Base-by-base conservation (phyloP, 2,113 vertebrate genomes). In the Marmota flaviventris region DNA sequence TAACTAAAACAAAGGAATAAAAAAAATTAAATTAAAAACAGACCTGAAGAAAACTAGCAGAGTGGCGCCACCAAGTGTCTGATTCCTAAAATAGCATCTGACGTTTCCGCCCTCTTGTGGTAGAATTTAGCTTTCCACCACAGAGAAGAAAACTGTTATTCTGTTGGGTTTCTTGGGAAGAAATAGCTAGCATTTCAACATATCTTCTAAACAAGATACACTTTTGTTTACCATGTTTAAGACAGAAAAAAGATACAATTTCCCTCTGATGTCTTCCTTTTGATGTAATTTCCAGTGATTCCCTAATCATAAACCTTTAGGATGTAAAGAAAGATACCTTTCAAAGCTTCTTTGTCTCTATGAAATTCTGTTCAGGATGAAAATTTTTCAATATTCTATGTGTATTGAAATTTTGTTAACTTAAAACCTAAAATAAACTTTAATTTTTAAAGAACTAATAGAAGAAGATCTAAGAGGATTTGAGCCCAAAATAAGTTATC, bases 21-120 rank as follows among this genome's bases (percentile, higher is more conserved):
- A 85, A 85, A 89, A 84, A 85, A 65, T 27, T 51, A 92, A 86
- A 89, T 94, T 56, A 48, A 92, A 73, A 92, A 56, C 39, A 77
- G 63, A 51, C 48, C 0, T 22, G 25, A 97, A 79, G 94, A 97
- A 98, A 98, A 96, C 67, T 97, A 92, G 90, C 97, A 14, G 63
- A 89, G 61, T 25, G 65, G 81, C 92, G 93, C 97, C 98, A 98
- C 95, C 98, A 98, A 94, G 97, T 98, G 98, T 96, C 85, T 17
- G 9, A 95, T 97, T 81, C 48, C 67, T 93, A 32, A 69, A 96
- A 97, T 76, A 69, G 63, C 86, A 92, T 0, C 13, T 39, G 32
- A 4, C 14, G 7, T 85, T 79, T 91, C 85, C 56, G 48, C 98
- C 98, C 98, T 95, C 98, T 29, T 67, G 97, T 97, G 98, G 98